Base-by-base conservation (phyloP, 2,113 vertebrate genomes). In the Phylloscopus whistleri region DNA sequence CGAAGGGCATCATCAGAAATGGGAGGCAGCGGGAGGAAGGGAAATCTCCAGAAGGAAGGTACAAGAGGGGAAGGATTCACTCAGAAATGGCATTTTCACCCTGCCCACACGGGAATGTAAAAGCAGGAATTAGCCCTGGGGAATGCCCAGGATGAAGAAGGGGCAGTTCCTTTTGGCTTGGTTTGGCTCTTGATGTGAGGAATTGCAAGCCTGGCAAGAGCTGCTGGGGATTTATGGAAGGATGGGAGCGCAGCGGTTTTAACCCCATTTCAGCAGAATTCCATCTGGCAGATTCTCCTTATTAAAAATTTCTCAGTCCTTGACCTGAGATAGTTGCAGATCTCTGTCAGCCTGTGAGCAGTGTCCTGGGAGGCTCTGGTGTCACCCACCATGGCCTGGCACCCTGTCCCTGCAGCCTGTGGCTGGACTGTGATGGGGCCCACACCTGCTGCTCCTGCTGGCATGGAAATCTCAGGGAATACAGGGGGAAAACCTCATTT, bases 171-270 rank as follows among this genome's bases (percentile, higher is more conserved):
- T 16, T 74, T 37, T 21, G 52, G 19, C 46, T 28, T 5, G 51
- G 37, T 41, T 87, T 77, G 83, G 66, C n/a, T 78, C 4, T 4
- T 9, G 70, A 20, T 28, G 72, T 53, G 49, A 79, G 63, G 84
- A 46, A 68, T 46, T 11, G 26, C 46, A 74, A 63, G 26, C 28
- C 43, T 59, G 78, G 52, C 39, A 49, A 72, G 75, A 90, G 27
- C 30, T 2, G 1, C 72, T 86, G 76, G 44, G 52, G 73, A 1
- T 73, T 85, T 39, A 18, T 41, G 41, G 60, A 31, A 59, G 69
- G 48, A 9, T 30, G 30, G 27, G 19, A 67, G 22, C 0, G 0
- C 33, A 26, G 43, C 0, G 0, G 14, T 75, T 84, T 58, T 24
- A 43, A 56, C 49, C 27, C 13, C 24, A 11, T 70, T 87, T 51